Evolutionary conservation across 2,113 vertebrate genomes (phyloP), one percentile per base, ranked within the genome.

Genomic region (Megaleporinus macrocephalus): DNA sequence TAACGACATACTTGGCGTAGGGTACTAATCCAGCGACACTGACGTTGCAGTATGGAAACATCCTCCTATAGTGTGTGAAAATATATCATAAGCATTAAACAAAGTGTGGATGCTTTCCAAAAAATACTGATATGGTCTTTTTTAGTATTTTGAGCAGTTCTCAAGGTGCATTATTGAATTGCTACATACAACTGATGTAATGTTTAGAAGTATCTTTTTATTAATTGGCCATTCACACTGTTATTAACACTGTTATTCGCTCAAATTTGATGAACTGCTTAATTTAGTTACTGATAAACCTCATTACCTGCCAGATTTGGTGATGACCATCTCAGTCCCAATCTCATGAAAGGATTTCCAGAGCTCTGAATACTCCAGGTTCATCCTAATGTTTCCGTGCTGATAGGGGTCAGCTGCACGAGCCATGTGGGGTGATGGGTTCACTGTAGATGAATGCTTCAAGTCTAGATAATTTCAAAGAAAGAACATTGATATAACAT

Each of bases 251-350:
- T 44, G 41, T 1, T 44, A 44, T 44, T 44, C 7, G 36, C 36
- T 36, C 3, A 36, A 36, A 55, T 55, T 55, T 22, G 53, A 71
- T 24, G 12, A 12, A 26, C 22, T 72, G 44, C 10, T 29, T 20
- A 4, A 20, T n/a, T 20, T 55, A 6, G 0, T 18, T 29, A 33
- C 47, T 26, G 57, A 26, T 26, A 11, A n/a, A 71, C 47, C 12
- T 20, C 91, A 10, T 92, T 87, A 97, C 96, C 96, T 93, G 85
- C 96, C 96, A 0, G 96, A 94, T 75, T 97, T 98, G 53, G 96
- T 98, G 91, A 98, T 98, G 82, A 98, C 96, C 96, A 98, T 98
- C 90, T 98, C 96, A 0, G 96, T 98, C 53, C 96, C 96, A 4
- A 95, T 93, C 83, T 93, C 92, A 75, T 95, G 92, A 84, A 97